A percentile compares a stretch with the other conserved stretches of the same genome.
These are phyloP conservation scores for Colius striatus DNA, from an alignment of 2,113 vertebrate species.

Conservation along the genomic window DNA sequence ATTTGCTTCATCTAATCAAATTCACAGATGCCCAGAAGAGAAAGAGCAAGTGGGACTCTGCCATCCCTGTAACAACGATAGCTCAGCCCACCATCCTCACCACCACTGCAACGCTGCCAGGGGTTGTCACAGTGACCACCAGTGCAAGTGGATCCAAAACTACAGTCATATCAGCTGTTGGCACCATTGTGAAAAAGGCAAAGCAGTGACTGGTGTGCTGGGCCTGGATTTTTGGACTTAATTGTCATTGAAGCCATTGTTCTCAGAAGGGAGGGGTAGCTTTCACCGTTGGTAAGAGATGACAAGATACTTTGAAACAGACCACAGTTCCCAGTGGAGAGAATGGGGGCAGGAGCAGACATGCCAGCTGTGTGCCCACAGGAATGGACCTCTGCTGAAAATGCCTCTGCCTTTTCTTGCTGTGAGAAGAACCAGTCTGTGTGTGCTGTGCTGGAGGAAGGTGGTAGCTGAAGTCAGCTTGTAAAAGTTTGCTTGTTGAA, in stretches of 20 bases:
- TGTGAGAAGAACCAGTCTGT: background rate
- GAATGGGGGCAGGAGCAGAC: slow-evolving; percentile 16
- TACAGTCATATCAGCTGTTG: slow-evolving; percentile 96
- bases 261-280: background rate
- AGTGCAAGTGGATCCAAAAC: slow-evolving; percentile 98
- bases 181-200: slow-evolving; percentile 96
- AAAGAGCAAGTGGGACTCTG: slow-evolving; percentile 99
- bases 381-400: slow-evolving; percentile 25
- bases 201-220: slow-evolving; percentile 87
- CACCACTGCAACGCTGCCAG: slow-evolving; percentile 90
- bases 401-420: slow-evolving; percentile 21
- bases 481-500: background rate
- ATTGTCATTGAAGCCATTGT: background rate
- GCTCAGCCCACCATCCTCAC: slow-evolving; percentile 94
- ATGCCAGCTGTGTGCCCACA: slow-evolving; percentile 29
- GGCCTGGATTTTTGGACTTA: slow-evolving; percentile 45
- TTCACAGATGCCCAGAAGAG: slow-evolving; percentile 93
- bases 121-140: slow-evolving; percentile 95
- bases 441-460: background rate
- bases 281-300: slow-evolving; percentile 36
- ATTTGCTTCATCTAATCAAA: background rate
- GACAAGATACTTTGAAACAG: slow-evolving; percentile 37
- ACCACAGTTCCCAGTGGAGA: slow-evolving; percentile 6
- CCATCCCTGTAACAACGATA: slow-evolving; percentile 90
- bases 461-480: background rate